These are phyloP conservation scores for Eilema caniola DNA, from an alignment of 2,888 invertebrate species.

Conservation along the genomic window DNA sequence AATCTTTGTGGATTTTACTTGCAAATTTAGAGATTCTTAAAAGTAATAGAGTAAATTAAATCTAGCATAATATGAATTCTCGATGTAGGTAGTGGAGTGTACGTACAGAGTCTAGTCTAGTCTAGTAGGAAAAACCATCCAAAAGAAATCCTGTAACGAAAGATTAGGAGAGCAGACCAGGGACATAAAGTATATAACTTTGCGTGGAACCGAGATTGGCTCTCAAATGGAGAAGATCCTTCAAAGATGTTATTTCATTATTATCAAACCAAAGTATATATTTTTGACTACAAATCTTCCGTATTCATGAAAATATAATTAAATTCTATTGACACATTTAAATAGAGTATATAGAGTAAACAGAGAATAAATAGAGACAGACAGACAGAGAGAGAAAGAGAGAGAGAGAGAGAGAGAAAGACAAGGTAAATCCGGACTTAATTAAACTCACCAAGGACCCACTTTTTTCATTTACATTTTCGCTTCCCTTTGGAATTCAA, in stretches of 20 bases:
- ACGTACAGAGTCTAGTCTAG: too few relatives aligned
- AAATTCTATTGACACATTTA: constrained; percentile 12
- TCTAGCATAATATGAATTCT: not conserved
- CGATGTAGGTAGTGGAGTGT: not conserved
- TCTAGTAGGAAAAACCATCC: too few relatives aligned
- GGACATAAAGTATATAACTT: too few relatives aligned
- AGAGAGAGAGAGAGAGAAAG: too few relatives aligned
- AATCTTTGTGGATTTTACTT: not conserved
- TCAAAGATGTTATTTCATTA: not conserved
- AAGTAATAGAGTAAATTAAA: not conserved
- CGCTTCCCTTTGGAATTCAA: constrained; percentile 9
- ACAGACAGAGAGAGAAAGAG: too few relatives aligned
- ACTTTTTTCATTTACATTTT: constrained; percentile 18
- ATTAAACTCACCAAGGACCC: constrained; percentile 7
- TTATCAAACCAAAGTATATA: not conserved
- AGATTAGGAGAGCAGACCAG: too few relatives aligned
- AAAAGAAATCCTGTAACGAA: too few relatives aligned
- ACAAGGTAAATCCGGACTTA: not conserved
- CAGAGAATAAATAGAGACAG: too few relatives aligned
- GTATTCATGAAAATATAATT: not conserved
- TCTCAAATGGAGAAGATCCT: too few relatives aligned
- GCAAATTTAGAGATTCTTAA: too few relatives aligned
- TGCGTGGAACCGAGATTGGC: too few relatives aligned
- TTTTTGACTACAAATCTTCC: not conserved
- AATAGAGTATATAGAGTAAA: constrained; percentile 12